Conservation (phyloP, 35 echinoderm and acorn worm species). For the Apostichopus californicus region DNA sequence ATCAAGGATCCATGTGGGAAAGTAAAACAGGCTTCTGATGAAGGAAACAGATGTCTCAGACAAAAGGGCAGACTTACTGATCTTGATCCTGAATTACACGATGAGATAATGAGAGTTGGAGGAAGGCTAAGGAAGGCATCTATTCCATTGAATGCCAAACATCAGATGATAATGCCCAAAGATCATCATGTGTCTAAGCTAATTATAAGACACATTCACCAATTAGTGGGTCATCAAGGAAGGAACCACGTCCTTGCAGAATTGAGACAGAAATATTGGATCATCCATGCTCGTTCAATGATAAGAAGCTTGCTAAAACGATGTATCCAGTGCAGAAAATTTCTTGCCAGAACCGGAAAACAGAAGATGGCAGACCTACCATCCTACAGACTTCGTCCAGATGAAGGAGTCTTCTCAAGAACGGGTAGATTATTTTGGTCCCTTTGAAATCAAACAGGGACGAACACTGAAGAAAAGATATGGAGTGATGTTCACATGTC, state of each 20-base stretch:
- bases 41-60: not conserved
- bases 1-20: too few relatives aligned
- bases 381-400: not conserved
- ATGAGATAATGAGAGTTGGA: constrained; percentile 39
- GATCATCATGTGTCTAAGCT: not conserved
- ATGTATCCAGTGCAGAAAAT: constrained; percentile 21
- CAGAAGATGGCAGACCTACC: constrained; percentile 68
- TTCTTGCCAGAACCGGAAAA: not conserved
- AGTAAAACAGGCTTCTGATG: too few relatives aligned
- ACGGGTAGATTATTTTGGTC: constrained; percentile 68
- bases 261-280: constrained; percentile 35
- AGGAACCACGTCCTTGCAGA: not conserved
- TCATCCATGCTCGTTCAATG: constrained; percentile 28
- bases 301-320: constrained; percentile 19
- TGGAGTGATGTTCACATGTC: constrained; percentile 65
- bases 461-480: constrained; percentile 41
- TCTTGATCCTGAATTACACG: constrained; percentile 33
- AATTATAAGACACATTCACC: constrained; percentile 21
- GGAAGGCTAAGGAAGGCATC: constrained; percentile 44
- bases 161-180: constrained; percentile 55
- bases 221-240: constrained; percentile 36
- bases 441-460: constrained; percentile 56
- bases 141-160: constrained; percentile 52
- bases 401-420: constrained; percentile 34
- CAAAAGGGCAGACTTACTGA: not conserved